Evolutionary conservation across 2,888 invertebrate genomes (phyloP), one percentile per base, ranked within the genome.

Genomic region (Laothoe populi): DNA sequence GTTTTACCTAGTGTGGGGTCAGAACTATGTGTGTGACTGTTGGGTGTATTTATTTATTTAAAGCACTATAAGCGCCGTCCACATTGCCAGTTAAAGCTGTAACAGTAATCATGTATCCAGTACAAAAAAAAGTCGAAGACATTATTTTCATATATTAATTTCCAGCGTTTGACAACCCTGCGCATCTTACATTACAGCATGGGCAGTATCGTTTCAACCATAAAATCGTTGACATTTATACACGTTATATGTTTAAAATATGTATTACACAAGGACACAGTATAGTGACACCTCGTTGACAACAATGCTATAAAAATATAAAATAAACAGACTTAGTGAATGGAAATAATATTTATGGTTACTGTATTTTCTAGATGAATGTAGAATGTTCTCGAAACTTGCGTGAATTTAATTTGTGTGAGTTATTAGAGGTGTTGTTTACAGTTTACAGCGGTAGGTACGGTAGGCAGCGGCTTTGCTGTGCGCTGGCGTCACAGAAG

Each of bases 151-250:
- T 45, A 21, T 21, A 45, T 1, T 11, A 11, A 2, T 44, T 46
- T 48, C 2, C 7, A 49, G 10, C 13, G 2, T 49, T n/a, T 11
- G 53, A 11, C 53, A 53, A 31, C 53, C 53, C 53, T 53, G 35
- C 53, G 5, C 44, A 35, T 4, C 16, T 31, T 31, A 26, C 31
- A n/a, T 46, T 46, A 23, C 53, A 31, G 31, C 38, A 26, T 61
- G 63, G 64, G 64, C 58, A 59, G 64, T 68, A 66, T 70, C 63
- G 61, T 63, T 66, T 63, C 57, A 64, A 53, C 70, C 67, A 75
- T 79, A 75, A 79, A 79, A 71, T 67, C 69, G 70, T 72, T 75
- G 75, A 77, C 74, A 76, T 73, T 66, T 70, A 75, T 71, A 70
- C 68, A 72, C 70, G 70, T 11, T 13, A 38, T 70, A 63, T 62